Conservation (phyloP, 1,140 invertebrate genomes). For the Apis mellifera region DNA sequence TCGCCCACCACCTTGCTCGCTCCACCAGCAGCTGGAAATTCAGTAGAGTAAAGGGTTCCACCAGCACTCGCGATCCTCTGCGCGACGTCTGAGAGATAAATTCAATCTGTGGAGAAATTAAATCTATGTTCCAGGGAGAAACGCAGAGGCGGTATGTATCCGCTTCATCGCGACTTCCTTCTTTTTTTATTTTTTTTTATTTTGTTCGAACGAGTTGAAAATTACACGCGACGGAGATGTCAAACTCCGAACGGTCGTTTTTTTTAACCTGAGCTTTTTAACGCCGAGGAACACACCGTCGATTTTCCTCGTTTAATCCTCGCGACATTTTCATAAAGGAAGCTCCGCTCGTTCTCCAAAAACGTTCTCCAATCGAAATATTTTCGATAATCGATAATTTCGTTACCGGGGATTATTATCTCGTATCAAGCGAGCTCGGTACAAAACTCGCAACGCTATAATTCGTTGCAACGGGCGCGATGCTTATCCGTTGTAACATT, state of each 20-base stretch:
- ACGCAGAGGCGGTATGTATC: neutral
- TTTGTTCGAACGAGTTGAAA: neutral
- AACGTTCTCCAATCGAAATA: neutral
- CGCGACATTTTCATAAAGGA: neutral
- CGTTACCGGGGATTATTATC: conserved; percentile 16
- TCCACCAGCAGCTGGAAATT: neutral
- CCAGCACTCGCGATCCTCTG: no score
- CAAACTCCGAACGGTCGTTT: neutral
- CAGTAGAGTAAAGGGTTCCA: neutral
- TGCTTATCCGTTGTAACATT: conserved; percentile 9
- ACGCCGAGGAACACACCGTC: neutral
- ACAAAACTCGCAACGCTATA: neutral
- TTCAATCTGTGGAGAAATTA: neutral
- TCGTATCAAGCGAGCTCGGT: neutral
- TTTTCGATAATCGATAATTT: conserved; percentile 16
- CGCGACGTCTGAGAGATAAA: neutral
- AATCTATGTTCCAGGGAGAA: neutral
- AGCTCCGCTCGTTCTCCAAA: conserved; percentile 2
- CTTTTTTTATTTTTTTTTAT: no score
- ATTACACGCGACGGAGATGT: neutral
- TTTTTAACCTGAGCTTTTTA: neutral
- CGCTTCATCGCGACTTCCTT: neutral
- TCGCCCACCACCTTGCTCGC: neutral
- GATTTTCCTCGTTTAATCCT: neutral
- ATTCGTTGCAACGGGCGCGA: conserved; percentile 2